These are phyloP conservation scores for Brotula barbata DNA, from an alignment of 2,797 vertebrate genomes.

Conservation along the genomic window DNA sequence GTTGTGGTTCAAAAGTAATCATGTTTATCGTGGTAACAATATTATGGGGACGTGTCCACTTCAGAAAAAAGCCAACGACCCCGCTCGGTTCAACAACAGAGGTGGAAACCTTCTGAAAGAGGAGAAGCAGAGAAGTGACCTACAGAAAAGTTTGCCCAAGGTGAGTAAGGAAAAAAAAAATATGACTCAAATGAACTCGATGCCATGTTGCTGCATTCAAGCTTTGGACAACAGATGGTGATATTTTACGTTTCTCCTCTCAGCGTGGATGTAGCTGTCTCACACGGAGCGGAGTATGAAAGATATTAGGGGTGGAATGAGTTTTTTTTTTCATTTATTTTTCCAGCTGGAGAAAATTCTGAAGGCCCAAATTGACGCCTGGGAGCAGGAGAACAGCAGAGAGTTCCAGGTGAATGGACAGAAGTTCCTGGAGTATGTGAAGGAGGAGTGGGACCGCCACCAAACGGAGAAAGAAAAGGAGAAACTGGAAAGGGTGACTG, in stretches of 20 bases:
- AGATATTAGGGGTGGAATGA: no score
- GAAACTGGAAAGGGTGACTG: constrained; percentile 86
- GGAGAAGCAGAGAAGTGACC: constrained; percentile 88
- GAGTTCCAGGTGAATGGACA: constrained; percentile 87
- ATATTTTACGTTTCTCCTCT: neutral
- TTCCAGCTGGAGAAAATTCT: constrained; percentile 89
- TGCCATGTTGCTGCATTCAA: constrained; percentile 2
- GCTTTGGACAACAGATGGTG: constrained; percentile 35
- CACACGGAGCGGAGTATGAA: neutral
- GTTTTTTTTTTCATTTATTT: neutral
- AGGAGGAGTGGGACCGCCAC: constrained; percentile 86
- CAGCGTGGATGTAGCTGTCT: neutral
- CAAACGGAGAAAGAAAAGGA: constrained; percentile 88
- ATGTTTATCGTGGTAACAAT: no score
- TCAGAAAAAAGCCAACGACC: constrained; percentile 90
- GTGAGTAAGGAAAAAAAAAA: constrained; percentile 72
- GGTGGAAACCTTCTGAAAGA: constrained; percentile 94
- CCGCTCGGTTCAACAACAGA: constrained; percentile 88
- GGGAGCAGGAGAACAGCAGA: constrained; percentile 80
- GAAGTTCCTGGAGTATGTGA: constrained; percentile 86
- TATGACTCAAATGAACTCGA: no score
- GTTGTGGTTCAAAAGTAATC: no score
- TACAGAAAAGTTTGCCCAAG: constrained; percentile 91
- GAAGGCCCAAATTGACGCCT: constrained; percentile 81
- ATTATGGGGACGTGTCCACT: neutral